Conservation (phyloP, 2,888 invertebrate genomes). For the Lepidochrysops patricia region DNA sequence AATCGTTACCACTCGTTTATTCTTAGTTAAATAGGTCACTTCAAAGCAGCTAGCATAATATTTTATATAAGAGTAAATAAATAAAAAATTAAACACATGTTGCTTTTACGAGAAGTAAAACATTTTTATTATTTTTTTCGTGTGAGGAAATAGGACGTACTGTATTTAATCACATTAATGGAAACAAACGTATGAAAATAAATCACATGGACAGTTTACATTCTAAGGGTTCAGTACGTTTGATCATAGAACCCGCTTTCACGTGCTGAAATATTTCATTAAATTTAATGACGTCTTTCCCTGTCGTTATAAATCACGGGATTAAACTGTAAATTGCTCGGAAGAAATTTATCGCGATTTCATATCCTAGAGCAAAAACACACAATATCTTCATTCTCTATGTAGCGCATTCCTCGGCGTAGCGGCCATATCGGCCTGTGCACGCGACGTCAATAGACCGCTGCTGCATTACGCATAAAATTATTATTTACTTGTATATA, state of each 20-base stretch:
- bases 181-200: not conserved
- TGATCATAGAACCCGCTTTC: not conserved
- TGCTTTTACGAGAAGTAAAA: not conserved
- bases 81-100: not conserved
- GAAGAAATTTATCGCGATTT: not conserved
- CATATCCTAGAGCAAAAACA: not conserved
- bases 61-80: not conserved
- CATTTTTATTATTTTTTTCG: not conserved
- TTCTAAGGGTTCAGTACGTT: not conserved
- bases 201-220: not conserved
- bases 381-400: not conserved
- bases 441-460: not conserved
- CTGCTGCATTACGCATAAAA: slow-evolving; percentile 9
- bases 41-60: not conserved
- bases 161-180: not conserved
- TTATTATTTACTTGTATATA: not conserved
- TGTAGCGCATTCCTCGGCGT: slow-evolving; percentile 5
- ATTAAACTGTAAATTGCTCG: not conserved
- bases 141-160: not conserved
- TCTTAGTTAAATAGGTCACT: not conserved
- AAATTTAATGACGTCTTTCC: not conserved
- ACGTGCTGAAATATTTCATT: not conserved
- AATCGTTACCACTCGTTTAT: slow-evolving; percentile 2
- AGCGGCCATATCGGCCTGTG: not conserved
- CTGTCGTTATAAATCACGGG: not conserved